Conservation (phyloP, 2,797 vertebrate species). For the Takifugu ocellatus region DNA sequence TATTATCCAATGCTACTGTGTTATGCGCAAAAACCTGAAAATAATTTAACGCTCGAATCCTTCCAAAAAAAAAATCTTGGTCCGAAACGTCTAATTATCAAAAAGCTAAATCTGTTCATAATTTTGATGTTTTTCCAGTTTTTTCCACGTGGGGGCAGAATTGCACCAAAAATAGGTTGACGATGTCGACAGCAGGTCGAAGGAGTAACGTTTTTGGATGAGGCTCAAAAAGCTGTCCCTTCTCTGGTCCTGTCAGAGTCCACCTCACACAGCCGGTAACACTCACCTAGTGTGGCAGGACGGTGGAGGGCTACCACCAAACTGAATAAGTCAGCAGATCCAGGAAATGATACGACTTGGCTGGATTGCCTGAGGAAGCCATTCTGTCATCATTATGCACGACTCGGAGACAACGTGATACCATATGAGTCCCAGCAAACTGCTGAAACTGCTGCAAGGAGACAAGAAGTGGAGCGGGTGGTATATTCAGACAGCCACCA, state of each 20-base stretch:
- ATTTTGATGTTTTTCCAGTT: conserved; percentile 18
- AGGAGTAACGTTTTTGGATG: conserved; percentile 53
- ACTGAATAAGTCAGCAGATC: conserved; percentile 66
- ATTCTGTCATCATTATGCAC: conserved; percentile 54
- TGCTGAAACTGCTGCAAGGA: background rate
- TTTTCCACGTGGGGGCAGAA: conserved; percentile 60
- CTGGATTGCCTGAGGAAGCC: conserved; percentile 46
- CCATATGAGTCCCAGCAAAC: background rate
- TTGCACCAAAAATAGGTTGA: conserved; percentile 35
- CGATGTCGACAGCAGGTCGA: conserved; percentile 52
- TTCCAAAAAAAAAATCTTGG: background rate
- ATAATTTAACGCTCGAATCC: no score
- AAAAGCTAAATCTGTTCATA: background rate
- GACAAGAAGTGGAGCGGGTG: background rate
- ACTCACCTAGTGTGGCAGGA: conserved; percentile 41
- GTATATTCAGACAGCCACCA: conserved; percentile 11
- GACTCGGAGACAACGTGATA: conserved; percentile 29
- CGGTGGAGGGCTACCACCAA: conserved; percentile 40
- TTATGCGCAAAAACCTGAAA: no score
- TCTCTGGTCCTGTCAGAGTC: conserved; percentile 55
- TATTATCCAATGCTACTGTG: no score
- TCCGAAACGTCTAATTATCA: background rate
- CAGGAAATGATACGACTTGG: conserved; percentile 50
- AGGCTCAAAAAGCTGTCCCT: conserved; percentile 64
- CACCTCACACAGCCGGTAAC: conserved; percentile 46